Base-by-base conservation (phyloP, 2,888 invertebrate genomes). In the Girardia tigrina region DNA sequence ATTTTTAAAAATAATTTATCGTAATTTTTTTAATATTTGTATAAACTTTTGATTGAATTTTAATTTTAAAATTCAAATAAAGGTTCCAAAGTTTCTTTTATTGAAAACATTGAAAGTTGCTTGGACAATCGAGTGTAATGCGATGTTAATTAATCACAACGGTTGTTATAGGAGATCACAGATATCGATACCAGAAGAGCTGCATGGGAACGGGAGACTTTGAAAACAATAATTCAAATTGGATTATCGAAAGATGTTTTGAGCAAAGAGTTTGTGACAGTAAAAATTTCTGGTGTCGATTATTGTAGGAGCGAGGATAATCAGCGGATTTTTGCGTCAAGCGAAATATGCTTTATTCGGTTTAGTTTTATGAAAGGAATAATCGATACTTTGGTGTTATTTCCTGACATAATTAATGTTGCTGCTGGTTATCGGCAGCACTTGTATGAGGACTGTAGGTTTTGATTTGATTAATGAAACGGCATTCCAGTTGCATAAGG, bases 241-340 rank as follows among this genome's bases (percentile, higher is more conserved):
- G 56, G 20, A 4, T 6, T 2, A 12, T 56, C 56, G n/a, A 23
- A 56, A 8, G 23, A 56, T 56, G n/a, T 56, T 6, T 56, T 56
- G n/a, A 4, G 23, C 23, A 56, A 56, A n/a, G 8, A 56, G 2
- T 56, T 56, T 56, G n/a, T 20, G 20, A 16, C 56, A 20, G 56
- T 56, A 20, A 56, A 56, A 56, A 56, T 56, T 12, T 56, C 56
- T 20, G 56, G 56, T 20, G 56, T 56, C n/a, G 56, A 56, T 56
- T 56, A 20, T 56, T 56, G 56, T n/a, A 56, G 56, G n/a, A 56
- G 56, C 23, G 56, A 56, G n/a, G 56, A 56, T n/a, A 56, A 56
- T 23, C 6, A 56, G n/a, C 56, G 56, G 4, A 23, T 56, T n/a
- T 56, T 8, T 56, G 56, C 56, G 4, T 20, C 56, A 6, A 56